phyloP scores from a whole-genome alignment of 2,888 invertebrate genomes.

The Chrysotoxum bicinctum region DNA sequence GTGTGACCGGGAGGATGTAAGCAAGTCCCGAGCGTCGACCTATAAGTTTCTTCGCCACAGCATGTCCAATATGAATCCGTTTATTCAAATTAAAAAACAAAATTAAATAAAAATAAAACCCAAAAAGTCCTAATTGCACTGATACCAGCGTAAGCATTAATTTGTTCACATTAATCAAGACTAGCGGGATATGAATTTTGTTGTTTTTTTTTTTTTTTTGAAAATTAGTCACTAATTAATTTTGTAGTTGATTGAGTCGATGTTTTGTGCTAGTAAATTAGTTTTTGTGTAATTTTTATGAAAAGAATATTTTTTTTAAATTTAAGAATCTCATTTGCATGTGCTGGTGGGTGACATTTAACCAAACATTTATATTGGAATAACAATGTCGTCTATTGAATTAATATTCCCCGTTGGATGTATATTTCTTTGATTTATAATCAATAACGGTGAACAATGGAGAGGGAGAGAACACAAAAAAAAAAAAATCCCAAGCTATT shows the following conservation, averaged over 20 bases:
- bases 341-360: constrained; percentile 46
- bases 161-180: constrained; percentile 65
- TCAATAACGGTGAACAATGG: constrained; percentile 28
- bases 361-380: constrained; percentile 62
- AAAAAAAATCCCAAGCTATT: constrained; percentile 18
- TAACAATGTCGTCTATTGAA: constrained; percentile 43
- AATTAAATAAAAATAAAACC: background rate
- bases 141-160: constrained; percentile 46
- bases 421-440: constrained; percentile 54
- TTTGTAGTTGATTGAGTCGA: constrained; percentile 42
- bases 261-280: constrained; percentile 46
- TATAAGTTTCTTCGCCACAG: no score
- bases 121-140: constrained; percentile 17
- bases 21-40: no score
- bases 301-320: constrained; percentile 31
- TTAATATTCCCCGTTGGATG: constrained; percentile 4
- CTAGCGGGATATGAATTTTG: constrained; percentile 46
- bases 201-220: constrained; percentile 17
- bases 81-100: constrained; percentile 39
- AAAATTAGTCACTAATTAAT: constrained; percentile 66
- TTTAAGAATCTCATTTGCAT: background rate
- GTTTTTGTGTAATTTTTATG: constrained; percentile 28
- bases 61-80: constrained; percentile 39
- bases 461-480: background rate
- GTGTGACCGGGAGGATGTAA: no score